phyloP scores from a whole-genome alignment of 2,888 invertebrate species.

The Thera obeliscata region DNA sequence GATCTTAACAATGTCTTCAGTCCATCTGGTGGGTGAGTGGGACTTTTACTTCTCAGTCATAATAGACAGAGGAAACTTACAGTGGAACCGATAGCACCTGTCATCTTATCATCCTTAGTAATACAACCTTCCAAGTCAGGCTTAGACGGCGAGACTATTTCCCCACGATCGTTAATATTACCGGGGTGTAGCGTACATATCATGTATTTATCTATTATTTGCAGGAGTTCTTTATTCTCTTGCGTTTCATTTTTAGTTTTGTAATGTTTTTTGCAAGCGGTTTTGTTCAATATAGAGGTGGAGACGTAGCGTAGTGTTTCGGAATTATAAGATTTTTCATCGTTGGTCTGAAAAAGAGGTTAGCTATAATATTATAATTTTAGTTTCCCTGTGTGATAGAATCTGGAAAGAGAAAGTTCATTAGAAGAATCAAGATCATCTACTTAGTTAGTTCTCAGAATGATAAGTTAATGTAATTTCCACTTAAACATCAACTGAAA shows the following conservation, averaged over 20 bases:
- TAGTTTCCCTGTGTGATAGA: too few relatives aligned
- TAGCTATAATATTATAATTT: neutral
- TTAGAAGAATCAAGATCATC: too few relatives aligned
- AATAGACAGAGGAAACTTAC: conserved; percentile 1
- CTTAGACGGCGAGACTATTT: conserved; percentile 3
- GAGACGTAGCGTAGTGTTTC: conserved; percentile 40
- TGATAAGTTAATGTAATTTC: too few relatives aligned
- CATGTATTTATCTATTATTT: conserved; percentile 33
- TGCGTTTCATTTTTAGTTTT: neutral
- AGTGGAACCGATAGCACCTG: neutral
- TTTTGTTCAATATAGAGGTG: conserved; percentile 41
- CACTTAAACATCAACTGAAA: too few relatives aligned
- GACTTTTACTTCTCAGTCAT: too few relatives aligned
- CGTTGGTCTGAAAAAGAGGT: conserved; percentile 5
- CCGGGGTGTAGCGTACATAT: conserved; percentile 35
- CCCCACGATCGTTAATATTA: conserved; percentile 32
- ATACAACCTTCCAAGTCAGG: conserved; percentile 16
- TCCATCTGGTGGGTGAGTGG: too few relatives aligned
- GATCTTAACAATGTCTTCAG: too few relatives aligned
- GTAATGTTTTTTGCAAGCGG: conserved; percentile 37
- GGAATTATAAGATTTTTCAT: conserved; percentile 10
- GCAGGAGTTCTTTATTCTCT: conserved; percentile 15
- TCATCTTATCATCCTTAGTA: neutral
- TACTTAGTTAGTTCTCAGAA: too few relatives aligned
- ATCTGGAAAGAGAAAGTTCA: too few relatives aligned